Evolutionary conservation across 1,140 invertebrate genomes (phyloP).

Genomic region (Laupala kohalensis): DNA sequence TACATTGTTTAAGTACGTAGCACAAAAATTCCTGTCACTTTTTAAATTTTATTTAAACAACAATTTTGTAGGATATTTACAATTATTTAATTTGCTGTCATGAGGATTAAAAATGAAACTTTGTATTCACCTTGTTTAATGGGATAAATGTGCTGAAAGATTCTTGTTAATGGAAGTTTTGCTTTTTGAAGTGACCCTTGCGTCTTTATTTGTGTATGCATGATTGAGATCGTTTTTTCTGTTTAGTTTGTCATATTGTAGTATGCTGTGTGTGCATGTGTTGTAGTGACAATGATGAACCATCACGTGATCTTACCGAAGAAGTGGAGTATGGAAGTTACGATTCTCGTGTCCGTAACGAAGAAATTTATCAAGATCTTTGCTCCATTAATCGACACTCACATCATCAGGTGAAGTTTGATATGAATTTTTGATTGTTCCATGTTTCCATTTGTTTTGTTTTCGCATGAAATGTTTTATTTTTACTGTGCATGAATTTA

Average conservation of each 20-base stretch:
- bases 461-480: neutral
- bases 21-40: too few species aligned
- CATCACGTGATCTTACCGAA: conserved; percentile 23
- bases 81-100: too few species aligned
- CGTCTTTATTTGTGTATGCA: neutral
- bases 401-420: conserved; percentile 11
- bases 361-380: conserved; percentile 72
- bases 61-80: too few species aligned
- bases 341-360: conserved; percentile 52
- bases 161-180: neutral
- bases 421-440: neutral
- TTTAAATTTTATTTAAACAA: too few species aligned
- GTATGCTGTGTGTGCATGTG: conserved; percentile 11
- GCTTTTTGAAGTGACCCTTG: too few species aligned
- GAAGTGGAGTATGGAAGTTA: conserved; percentile 48
- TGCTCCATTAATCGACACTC: conserved; percentile 39
- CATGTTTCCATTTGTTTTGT: too few species aligned
- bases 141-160: conserved; percentile 20
- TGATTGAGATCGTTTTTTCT: neutral
- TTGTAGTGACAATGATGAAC: conserved; percentile 12
- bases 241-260: neutral
- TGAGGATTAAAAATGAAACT: too few species aligned
- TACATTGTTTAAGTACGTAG: too few species aligned
- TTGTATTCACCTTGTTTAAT: too few species aligned
- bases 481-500: neutral